A percentile compares a stretch with the other conserved stretches of the same genome.
These are phyloP conservation scores for Nomada lathburiana DNA, from an alignment of 2,888 invertebrate genomes.

Conservation along the genomic window DNA sequence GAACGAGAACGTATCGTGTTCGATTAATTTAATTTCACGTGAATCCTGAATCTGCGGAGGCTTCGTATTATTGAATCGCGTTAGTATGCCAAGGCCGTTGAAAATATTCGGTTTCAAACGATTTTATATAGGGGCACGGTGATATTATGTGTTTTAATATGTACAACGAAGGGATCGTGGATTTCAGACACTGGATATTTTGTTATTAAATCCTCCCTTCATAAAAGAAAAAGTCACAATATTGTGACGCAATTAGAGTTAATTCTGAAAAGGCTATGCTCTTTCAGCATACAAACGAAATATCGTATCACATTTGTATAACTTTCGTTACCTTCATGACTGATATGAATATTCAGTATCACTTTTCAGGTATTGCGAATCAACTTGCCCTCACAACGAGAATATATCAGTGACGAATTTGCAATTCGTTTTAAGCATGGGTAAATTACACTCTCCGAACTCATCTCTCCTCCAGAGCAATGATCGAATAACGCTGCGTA, in stretches of 20 bases:
- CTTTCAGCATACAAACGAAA: too few species aligned
- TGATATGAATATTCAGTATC: constrained; percentile 74
- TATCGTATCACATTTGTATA: background rate
- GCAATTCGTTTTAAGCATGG: constrained; percentile 33
- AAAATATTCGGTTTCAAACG: background rate
- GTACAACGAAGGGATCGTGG: too few species aligned
- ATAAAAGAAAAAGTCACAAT: background rate
- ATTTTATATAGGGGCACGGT: constrained; percentile 1
- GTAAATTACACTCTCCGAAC: constrained; percentile 17
- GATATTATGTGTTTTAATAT: background rate
- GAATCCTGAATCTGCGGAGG: background rate
- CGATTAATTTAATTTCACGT: constrained; percentile 19
- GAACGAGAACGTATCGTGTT: constrained; percentile 1
- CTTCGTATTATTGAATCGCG: constrained; percentile 13
- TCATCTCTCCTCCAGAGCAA: background rate
- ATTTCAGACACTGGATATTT: background rate
- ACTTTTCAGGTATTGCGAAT: constrained; percentile 72
- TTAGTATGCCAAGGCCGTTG: constrained; percentile 23
- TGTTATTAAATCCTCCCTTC: background rate
- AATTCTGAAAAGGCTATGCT: too few species aligned
- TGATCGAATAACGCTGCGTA: constrained; percentile 21
- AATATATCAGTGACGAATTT: constrained; percentile 59
- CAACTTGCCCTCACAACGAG: constrained; percentile 69
- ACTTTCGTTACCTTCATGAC: constrained; percentile 34
- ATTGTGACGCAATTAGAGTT: too few species aligned